Conservation (phyloP, 2,797 vertebrate genomes). For the Luscinia luscinia region DNA sequence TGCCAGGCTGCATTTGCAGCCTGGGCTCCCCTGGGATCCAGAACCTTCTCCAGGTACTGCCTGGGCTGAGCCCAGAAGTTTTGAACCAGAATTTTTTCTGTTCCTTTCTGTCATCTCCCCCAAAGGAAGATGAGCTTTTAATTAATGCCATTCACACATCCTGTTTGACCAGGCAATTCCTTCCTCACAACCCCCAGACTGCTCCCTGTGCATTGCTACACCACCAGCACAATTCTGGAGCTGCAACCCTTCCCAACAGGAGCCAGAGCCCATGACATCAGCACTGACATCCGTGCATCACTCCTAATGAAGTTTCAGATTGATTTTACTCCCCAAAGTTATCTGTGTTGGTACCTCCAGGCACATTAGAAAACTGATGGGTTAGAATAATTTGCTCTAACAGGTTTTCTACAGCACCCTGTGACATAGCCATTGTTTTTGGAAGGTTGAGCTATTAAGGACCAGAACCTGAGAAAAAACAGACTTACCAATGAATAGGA, state of each 20-base stretch:
- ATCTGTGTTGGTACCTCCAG: conserved; percentile 39
- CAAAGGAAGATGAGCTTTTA: background rate
- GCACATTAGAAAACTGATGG: conserved; percentile 12
- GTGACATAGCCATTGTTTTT: background rate
- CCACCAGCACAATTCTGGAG: background rate
- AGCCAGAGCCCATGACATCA: conserved; percentile 47
- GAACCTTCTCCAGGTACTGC: background rate
- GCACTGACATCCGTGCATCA: conserved; percentile 42
- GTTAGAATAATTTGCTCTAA: conserved; percentile 46
- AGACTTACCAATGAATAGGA: background rate
- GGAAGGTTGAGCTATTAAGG: background rate
- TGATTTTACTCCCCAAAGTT: conserved; percentile 67
- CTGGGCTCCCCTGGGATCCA: background rate
- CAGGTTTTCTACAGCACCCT: conserved; percentile 19
- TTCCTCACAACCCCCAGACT: background rate
- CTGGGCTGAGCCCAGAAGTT: background rate
- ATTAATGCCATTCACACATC: background rate
- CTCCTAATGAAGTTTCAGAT: conserved; percentile 66
- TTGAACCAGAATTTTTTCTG: background rate
- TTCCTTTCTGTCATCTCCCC: background rate
- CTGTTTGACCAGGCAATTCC: background rate
- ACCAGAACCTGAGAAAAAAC: background rate
- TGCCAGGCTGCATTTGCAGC: background rate
- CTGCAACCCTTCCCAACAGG: background rate
- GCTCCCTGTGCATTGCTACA: background rate